phyloP scores from a whole-genome alignment of 2,113 vertebrate genomes.

The Pipa parva region DNA sequence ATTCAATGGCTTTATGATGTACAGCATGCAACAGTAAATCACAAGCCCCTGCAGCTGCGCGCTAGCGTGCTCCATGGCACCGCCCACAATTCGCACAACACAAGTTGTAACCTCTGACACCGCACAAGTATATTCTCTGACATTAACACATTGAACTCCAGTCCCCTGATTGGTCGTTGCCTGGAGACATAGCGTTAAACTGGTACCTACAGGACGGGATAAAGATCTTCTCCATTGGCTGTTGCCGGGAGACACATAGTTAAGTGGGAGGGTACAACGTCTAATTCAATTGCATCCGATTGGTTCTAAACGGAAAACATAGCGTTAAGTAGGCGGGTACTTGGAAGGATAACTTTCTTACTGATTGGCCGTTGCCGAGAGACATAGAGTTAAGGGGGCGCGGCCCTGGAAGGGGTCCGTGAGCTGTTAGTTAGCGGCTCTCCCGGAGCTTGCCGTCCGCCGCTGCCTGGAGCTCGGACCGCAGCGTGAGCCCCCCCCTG shows the following conservation, averaged over 20 bases:
- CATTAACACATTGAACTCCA: constrained; percentile 14
- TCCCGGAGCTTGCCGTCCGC: constrained; percentile 11
- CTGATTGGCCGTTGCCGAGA: constrained; percentile 1
- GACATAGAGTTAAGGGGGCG: constrained; percentile 43
- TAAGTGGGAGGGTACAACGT: background rate
- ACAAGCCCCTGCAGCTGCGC: too few relatives aligned
- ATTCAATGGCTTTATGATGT: too few relatives aligned
- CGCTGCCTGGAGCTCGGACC: background rate
- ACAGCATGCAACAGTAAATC: too few relatives aligned
- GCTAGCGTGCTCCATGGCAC: too few relatives aligned
- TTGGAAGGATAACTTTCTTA: constrained; percentile 41
- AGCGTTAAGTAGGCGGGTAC: background rate
- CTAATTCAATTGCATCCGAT: background rate
- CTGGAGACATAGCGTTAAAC: constrained; percentile 14
- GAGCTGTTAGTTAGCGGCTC: constrained; percentile 50
- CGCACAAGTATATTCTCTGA: too few relatives aligned
- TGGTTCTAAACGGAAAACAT: background rate
- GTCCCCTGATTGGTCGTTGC: constrained; percentile 2
- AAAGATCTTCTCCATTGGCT: background rate
- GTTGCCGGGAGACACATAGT: constrained; percentile 10
- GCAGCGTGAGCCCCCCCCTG: background rate
- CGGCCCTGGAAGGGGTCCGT: constrained; percentile 42
- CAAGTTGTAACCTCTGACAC: too few relatives aligned
- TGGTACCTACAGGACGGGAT: background rate
- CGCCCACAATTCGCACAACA: too few relatives aligned